Evolutionary conservation across 2,797 vertebrate genomes (phyloP).

Genomic region (Myotis planiceps): DNA sequence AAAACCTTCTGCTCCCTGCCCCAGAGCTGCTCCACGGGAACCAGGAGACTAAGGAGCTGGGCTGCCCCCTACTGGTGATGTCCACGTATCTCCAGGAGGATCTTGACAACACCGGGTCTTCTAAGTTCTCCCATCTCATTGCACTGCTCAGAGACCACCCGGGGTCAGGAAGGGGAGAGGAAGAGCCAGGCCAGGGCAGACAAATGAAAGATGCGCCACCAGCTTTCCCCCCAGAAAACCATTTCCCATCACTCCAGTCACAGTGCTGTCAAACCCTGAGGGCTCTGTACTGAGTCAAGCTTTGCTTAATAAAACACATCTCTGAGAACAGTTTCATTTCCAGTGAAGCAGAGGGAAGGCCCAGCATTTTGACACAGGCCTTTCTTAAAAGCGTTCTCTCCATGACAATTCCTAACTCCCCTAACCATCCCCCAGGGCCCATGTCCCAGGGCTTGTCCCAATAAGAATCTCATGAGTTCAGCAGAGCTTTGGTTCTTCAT

Average conservation of each 20-base stretch:
- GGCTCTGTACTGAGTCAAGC: neutral
- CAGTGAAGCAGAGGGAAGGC: neutral
- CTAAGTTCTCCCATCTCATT: neutral
- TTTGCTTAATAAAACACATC: neutral
- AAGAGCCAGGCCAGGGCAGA: neutral
- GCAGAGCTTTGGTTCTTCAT: neutral
- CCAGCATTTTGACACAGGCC: neutral
- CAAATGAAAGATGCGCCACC: neutral
- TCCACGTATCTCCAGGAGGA: neutral
- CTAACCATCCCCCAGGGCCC: neutral
- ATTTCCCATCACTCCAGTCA: neutral
- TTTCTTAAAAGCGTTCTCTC: neutral
- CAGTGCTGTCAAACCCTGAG: neutral
- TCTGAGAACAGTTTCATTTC: neutral
- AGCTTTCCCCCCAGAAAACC: neutral
- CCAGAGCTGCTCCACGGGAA: neutral
- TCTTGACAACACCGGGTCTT: neutral
- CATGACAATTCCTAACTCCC: neutral
- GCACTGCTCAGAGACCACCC: neutral
- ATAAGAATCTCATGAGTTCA: neutral
- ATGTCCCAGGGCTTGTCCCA: neutral
- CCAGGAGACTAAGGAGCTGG: neutral
- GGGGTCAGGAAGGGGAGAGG: neutral
- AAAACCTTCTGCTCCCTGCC: neutral
- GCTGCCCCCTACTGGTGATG: constrained; percentile 64